Evolutionary conservation across 2,888 invertebrate genomes (phyloP), one percentile per base, ranked within the genome.

Genomic region (Heteromyza rotundicornis): DNA sequence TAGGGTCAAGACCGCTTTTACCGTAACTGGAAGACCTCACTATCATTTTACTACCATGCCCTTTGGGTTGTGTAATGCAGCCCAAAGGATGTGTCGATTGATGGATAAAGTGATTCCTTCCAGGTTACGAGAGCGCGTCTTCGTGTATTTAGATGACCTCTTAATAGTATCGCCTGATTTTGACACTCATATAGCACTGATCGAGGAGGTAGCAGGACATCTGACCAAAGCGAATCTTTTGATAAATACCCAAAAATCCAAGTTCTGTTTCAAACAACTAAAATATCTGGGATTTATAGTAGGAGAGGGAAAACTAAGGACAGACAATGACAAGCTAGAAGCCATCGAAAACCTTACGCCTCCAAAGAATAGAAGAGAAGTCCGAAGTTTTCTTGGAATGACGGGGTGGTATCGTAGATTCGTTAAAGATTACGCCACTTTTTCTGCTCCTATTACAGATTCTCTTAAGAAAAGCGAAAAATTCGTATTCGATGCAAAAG

Each of bases 21-120:
- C 55, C 14, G 57, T 63, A 2, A 55, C 56, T 24, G 59, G 59
- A 17, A 35, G 59, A 32, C 54, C 59, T 5, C 56, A 60, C 2
- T 60, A 63, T 40, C 59, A 59, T 10, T 56, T 59, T 40, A 59
- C 55, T 8, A 52, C 56, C 20, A 63, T 63, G 56, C 63, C 59
- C 10, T 60, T 60, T 22, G 63, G 57, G 20, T 24, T 63, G 50
- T 63, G 57, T 53, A 60, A 63, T 19, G 63, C 52, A n/a, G 36
- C 59, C 2, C 55, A 63, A 19, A 54, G 44, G 16, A 32, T 56
- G 27, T 56, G 50, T 23, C 23, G 51, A 2, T 27, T 63, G 16
- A 63, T 63, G 51, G 62, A 62, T 55, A 63, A 56, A 52, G 63
- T 63, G 35, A 22, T 63, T 23, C 56, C 59, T 24, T 23, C 51